Conservation (phyloP, 2,113 vertebrate species). For the Glaucidium brasilianum region DNA sequence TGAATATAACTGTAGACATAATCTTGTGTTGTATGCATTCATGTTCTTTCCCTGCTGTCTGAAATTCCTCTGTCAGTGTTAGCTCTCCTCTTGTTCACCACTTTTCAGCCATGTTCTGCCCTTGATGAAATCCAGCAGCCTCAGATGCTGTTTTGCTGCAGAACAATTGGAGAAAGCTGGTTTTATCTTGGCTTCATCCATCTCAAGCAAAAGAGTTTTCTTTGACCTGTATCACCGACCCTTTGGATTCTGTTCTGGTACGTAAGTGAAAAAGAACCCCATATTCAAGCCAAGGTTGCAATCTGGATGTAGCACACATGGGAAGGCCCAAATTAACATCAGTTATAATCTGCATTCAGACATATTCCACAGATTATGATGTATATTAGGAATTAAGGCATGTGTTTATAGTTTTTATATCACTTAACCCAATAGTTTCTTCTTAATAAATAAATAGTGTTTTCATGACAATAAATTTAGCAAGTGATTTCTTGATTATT, state of each 20-base stretch:
- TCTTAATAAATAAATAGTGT: not conserved
- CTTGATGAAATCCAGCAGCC: not conserved
- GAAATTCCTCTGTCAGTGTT: not conserved
- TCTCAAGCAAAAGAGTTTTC: not conserved
- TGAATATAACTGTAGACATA: not conserved
- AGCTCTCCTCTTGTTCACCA: not conserved
- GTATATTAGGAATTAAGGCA: not conserved
- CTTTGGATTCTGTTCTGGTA: not conserved
- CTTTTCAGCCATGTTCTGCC: not conserved
- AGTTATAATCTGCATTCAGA: not conserved
- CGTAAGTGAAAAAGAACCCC: not conserved
- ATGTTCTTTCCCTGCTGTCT: not conserved
- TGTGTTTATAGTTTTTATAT: not conserved
- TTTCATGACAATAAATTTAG: not conserved
- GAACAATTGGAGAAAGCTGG: not conserved
- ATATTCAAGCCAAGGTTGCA: not conserved
- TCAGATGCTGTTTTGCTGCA: not conserved
- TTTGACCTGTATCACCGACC: not conserved
- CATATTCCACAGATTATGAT: not conserved
- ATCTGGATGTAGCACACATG: not conserved
- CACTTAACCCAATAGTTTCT: not conserved
- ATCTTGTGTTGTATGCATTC: not conserved
- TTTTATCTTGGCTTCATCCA: not conserved
- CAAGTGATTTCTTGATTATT: not conserved
- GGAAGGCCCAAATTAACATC: not conserved